Percentiles rank a stretch among this genome's conserved stretches.
These are phyloP conservation scores for Protophormia terraenovae DNA, from an alignment of 2,888 invertebrate genomes.

Conservation along the genomic window DNA sequence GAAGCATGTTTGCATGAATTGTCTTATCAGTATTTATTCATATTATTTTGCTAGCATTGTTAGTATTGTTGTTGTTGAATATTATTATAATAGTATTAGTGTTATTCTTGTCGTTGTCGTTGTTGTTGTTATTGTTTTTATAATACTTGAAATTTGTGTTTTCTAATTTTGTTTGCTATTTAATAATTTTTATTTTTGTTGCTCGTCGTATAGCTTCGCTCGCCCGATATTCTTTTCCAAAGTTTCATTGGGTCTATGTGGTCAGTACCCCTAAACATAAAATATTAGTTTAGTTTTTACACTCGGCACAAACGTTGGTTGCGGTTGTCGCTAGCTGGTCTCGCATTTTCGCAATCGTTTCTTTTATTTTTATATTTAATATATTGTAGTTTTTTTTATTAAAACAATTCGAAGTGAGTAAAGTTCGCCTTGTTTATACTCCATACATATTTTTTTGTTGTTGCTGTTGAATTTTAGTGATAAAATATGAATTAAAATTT, in stretches of 20 bases:
- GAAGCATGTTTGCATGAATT: not conserved
- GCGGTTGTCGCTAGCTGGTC: conserved; percentile 1
- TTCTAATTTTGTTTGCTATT: conserved; percentile 1
- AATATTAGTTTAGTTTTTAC: conserved; percentile 54
- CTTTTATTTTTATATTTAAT: not conserved
- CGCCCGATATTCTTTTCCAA: conserved; percentile 17
- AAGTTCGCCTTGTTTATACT: not conserved
- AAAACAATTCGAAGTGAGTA: conserved; percentile 47
- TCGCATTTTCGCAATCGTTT: not conserved
- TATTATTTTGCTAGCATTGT: not conserved
- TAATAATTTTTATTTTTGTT: conserved; percentile 17
- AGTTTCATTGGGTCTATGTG: conserved; percentile 43
- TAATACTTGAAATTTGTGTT: conserved; percentile 4
- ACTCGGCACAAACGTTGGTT: conserved; percentile 27
- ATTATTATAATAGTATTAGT: not conserved
- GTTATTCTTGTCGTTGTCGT: not conserved
- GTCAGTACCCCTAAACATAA: conserved; percentile 39
- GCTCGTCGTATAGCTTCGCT: conserved; percentile 9
- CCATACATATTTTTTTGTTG: not conserved
- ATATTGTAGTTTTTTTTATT: too few species aligned
- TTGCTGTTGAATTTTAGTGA: not conserved
- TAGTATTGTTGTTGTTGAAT: not conserved
- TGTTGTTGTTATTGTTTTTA: not conserved
- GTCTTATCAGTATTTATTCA: conserved; percentile 8
- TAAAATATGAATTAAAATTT: too few species aligned